A percentile compares a stretch with the other conserved stretches of the same genome.
Evolutionary conservation across 2,888 invertebrate species (phyloP).

Genomic region (Papilio demoleus): DNA sequence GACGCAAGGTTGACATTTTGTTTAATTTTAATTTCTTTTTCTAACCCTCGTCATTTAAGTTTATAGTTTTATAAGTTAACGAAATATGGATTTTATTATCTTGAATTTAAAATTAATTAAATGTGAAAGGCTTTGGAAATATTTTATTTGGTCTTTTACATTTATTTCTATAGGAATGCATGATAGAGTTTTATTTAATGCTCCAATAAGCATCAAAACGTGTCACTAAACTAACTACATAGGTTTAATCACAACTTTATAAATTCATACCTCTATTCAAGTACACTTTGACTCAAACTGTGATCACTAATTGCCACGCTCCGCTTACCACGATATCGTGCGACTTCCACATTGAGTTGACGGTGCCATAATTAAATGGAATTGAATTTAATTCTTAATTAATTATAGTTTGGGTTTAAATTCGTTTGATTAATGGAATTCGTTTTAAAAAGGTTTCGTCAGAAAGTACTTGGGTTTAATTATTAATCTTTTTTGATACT

Average conservation of each 20-base stretch:
- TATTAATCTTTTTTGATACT: too few relatives aligned
- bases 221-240: constrained; percentile 4
- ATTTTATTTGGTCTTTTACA: too few relatives aligned
- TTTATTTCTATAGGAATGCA: too few relatives aligned
- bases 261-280: constrained; percentile 28
- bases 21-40: too few relatives aligned
- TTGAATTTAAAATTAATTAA: too few relatives aligned
- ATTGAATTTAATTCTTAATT: background rate
- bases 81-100: too few relatives aligned
- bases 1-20: too few relatives aligned
- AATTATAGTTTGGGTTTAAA: background rate
- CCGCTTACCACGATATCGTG: background rate
- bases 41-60: too few relatives aligned
- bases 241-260: constrained; percentile 26
- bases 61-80: too few relatives aligned
- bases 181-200: background rate
- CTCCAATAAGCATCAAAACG: background rate
- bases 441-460: too few relatives aligned
- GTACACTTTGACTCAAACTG: constrained; percentile 15
- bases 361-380: background rate
- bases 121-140: too few relatives aligned
- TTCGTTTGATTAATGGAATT: background rate
- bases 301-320: constrained; percentile 33
- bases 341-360: background rate
- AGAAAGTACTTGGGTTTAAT: too few relatives aligned